A percentile compares a stretch with the other conserved stretches of the same genome.
phyloP scores from a whole-genome alignment of 2,113 vertebrate genomes.

The Butorides virescens region DNA sequence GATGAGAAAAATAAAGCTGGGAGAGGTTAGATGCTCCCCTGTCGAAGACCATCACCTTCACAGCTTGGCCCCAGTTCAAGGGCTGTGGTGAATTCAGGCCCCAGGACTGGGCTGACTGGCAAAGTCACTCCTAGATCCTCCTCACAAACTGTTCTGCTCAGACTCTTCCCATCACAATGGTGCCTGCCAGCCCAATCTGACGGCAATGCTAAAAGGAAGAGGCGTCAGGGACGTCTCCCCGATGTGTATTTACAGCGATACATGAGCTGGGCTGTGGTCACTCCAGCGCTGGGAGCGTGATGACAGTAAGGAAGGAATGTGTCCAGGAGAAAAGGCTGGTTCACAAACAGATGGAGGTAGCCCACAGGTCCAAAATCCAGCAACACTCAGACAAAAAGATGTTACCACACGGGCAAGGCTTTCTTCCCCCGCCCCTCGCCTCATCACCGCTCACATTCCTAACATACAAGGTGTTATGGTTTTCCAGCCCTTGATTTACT shows the following conservation, averaged over 20 bases:
- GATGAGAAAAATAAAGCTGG: not conserved
- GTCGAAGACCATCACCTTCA: not conserved
- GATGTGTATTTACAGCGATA: not conserved
- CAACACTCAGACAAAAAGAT: not conserved
- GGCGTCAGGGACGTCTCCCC: not conserved
- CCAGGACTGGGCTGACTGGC: not conserved
- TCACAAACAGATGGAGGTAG: not conserved
- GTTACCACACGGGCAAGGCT: not conserved
- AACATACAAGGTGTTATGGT: not conserved
- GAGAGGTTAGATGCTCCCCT: not conserved
- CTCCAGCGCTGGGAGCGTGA: not conserved
- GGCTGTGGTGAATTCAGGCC: not conserved
- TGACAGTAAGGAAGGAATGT: not conserved
- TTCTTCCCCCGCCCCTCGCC: not conserved
- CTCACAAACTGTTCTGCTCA: not conserved
- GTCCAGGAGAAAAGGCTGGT: not conserved
- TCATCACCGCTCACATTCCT: not conserved
- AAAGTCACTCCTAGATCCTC: not conserved
- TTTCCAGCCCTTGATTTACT: not conserved
- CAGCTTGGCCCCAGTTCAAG: not conserved
- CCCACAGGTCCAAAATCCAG: not conserved
- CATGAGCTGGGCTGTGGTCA: not conserved
- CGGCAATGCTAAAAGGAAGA: not conserved
- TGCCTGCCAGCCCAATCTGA: not conserved
- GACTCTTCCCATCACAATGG: not conserved